Evolutionary conservation across 1,140 invertebrate genomes (phyloP), one percentile per base, ranked within the genome.

Genomic region (Euura saliciscinereae): DNA sequence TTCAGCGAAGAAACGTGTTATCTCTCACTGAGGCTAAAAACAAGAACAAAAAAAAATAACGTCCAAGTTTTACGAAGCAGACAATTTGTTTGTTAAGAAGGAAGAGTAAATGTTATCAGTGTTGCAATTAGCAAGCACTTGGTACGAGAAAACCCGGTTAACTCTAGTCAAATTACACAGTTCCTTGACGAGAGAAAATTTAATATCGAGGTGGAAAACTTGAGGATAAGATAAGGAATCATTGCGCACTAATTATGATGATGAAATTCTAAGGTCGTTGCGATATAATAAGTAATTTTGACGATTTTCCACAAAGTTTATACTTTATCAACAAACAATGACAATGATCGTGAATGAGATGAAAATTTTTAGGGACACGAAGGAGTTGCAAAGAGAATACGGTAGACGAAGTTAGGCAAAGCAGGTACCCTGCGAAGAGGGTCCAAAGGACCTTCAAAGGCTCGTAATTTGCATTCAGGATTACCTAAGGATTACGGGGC

Each of bases 391-490:
- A n/a, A n/a, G n/a, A n/a, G n/a, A n/a, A n/a, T n/a, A n/a, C n/a
- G n/a, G n/a, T n/a, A n/a, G n/a, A n/a, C n/a, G n/a, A n/a, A n/a
- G n/a, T n/a, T n/a, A n/a, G n/a, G n/a, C n/a, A n/a, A n/a, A n/a
- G n/a, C n/a, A n/a, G n/a, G n/a, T n/a, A n/a, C n/a, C n/a, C n/a
- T n/a, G n/a, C n/a, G n/a, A n/a, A n/a, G n/a, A n/a, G n/a, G 51
- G 51, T 10, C 8, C 74, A 67, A 74, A 72, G 72, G 75, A 75
- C 75, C 75, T 79, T 81, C 78, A 81, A 81, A 81, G 78, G 74
- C 75, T 75, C 74, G 70, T 79, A 76, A 81, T 81, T 81, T 80
- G 77, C 79, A 81, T 81, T 79, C 68, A 70, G 76, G 79, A 81
- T 81, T 81, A 72, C 72, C 75, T 64, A 51, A 13, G 64, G 44